Conservation (phyloP, 2,797 vertebrate species). For the Neosilurus hyrtlii region DNA sequence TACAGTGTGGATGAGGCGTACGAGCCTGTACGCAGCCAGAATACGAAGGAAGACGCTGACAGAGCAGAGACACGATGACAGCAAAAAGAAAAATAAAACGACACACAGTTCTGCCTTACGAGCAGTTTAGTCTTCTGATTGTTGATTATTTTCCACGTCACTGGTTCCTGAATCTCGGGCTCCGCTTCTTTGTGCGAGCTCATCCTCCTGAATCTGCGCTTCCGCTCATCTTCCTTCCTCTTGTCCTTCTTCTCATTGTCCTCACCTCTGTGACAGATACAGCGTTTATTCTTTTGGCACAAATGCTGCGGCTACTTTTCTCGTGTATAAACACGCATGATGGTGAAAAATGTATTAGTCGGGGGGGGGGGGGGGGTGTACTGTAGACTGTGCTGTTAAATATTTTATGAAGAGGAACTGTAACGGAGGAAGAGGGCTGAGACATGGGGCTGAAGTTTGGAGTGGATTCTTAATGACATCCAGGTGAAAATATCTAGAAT, state of each 20-base stretch:
- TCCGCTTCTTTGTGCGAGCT: constrained; percentile 74
- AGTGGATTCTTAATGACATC: neutral
- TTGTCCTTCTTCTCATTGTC: constrained; percentile 62
- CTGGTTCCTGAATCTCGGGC: constrained; percentile 78
- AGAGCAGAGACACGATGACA: constrained; percentile 29
- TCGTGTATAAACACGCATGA: neutral
- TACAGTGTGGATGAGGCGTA: neutral
- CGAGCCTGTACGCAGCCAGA: neutral
- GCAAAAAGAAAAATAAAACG: neutral
- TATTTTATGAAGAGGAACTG: neutral
- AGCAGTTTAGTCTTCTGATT: constrained; percentile 86
- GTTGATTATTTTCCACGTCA: constrained; percentile 83
- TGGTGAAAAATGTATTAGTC: neutral
- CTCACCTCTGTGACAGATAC: constrained; percentile 69
- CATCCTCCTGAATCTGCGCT: constrained; percentile 69
- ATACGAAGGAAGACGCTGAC: neutral
- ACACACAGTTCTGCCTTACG: constrained; percentile 66
- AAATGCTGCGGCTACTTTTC: neutral
- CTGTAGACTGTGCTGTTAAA: neutral
- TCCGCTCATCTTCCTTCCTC: constrained; percentile 69
- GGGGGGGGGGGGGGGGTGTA: no score
- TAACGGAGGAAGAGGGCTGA: neutral
- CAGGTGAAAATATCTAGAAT: neutral
- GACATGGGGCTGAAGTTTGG: neutral
- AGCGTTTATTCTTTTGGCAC: neutral